A percentile compares a stretch with the other conserved stretches of the same genome.
Evolutionary conservation across 2,888 invertebrate species (phyloP).

Genomic region (Anarsia innoxiella): DNA sequence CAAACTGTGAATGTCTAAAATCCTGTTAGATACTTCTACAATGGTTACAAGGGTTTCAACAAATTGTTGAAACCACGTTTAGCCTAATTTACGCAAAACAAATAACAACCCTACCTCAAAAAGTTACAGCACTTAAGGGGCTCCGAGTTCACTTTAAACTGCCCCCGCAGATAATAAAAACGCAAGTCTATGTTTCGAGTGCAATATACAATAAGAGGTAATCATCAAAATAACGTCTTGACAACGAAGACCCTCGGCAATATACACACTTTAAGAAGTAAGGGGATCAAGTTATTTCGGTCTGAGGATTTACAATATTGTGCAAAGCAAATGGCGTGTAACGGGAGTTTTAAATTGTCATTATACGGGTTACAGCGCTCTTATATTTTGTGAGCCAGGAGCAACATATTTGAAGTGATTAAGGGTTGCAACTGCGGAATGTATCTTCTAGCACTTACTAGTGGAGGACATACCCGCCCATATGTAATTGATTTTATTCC

Average conservation of each 20-base stretch:
- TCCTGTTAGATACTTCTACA: too few species aligned
- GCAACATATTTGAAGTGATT: constrained; percentile 49
- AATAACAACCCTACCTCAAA: too few species aligned
- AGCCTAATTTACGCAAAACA: too few species aligned
- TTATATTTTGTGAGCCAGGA: constrained; percentile 54
- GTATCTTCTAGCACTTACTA: too few species aligned
- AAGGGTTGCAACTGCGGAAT: too few species aligned
- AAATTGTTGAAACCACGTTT: too few species aligned
- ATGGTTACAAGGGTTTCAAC: too few species aligned
- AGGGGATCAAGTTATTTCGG: constrained; percentile 22
- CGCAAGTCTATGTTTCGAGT: constrained; percentile 51
- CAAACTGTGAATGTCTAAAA: too few species aligned
- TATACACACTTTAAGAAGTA: neutral
- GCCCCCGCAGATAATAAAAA: constrained; percentile 71
- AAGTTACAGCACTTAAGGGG: constrained; percentile 60
- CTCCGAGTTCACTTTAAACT: constrained; percentile 52
- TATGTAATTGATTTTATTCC: too few species aligned
- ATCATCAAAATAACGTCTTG: constrained; percentile 45
- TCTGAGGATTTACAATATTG: constrained; percentile 43
- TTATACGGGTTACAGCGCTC: constrained; percentile 64
- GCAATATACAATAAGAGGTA: constrained; percentile 65
- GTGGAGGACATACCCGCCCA: too few species aligned
- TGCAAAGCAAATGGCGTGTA: constrained; percentile 55
- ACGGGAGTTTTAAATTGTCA: constrained; percentile 64
- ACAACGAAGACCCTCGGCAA: constrained; percentile 23